Evolutionary conservation across 2,888 invertebrate genomes (phyloP), one percentile per base, ranked within the genome.

Genomic region (Geophilus truncorum): DNA sequence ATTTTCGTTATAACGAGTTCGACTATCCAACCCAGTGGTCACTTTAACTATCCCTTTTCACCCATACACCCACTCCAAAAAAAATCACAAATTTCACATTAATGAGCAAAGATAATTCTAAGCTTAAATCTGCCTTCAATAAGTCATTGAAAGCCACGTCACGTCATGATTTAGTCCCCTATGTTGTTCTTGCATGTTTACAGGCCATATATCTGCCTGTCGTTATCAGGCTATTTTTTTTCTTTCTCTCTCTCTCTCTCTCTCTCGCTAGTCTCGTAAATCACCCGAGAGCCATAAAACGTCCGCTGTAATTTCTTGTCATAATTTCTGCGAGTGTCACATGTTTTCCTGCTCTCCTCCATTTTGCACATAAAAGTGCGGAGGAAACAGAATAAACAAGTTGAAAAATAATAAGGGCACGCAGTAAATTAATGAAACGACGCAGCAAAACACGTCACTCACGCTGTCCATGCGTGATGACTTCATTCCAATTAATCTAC

Each of bases 231-330:
- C 62, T 6, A 62, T 62, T 62, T 45, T 45, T 45, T 32, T 45
- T 12, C 32, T 77, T 12, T 77, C 77, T 25, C 77, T 28, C n/a
- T 36, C 34, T 78, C 32, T 78, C 34, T 34, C 32, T 18, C 34
- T 9, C 78, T 34, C 32, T 78, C 34, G 32, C 45, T 1, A 21
- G 78, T 21, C 36, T 40, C 78, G 23, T 78, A 78, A 78, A 78
- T 78, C 78, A 78, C 6, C 30, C 25, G 40, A 25, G 40, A 23
- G 78, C 78, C 78, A 78, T 78, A 78, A 78, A 78, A 78, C 40
- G 78, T 78, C 78, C 36, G 78, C n/a, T 40, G 78, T 78, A 78
- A 78, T 78, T 78, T 78, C 78, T 36, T 28, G 36, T 78, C 45
- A 36, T 77, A 77, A 62, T 62, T 62, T 62, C 62, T 62, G 62